Conservation (phyloP, 2,888 invertebrate genomes). For the Piscicola geometra region DNA sequence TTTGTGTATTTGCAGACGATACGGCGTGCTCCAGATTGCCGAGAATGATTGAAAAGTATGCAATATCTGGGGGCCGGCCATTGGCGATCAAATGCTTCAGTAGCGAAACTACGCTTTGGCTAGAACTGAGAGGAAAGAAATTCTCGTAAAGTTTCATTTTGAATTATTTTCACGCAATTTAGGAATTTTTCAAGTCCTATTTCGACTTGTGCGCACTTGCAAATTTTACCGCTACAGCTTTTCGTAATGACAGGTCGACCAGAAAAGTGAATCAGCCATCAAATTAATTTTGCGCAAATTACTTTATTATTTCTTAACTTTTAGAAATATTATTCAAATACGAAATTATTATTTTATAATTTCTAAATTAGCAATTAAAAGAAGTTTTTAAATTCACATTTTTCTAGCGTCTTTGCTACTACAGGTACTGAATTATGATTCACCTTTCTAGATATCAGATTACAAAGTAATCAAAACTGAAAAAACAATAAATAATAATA, state of each 20-base stretch:
- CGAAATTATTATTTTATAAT: too few species aligned
- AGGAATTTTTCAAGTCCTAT: background rate
- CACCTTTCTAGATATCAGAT: too few species aligned
- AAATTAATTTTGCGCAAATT: too few species aligned
- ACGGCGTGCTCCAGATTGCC: slow-evolving; percentile 1
- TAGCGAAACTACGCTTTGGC: background rate
- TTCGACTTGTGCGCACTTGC: background rate
- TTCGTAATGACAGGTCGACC: background rate
- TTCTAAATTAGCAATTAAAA: too few species aligned
- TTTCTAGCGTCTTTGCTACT: too few species aligned
- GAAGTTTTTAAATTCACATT: too few species aligned
- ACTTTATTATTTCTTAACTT: too few species aligned
- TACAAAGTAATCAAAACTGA: too few species aligned
- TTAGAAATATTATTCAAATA: too few species aligned
- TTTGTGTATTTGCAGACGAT: background rate
- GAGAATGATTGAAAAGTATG: slow-evolving; percentile 4
- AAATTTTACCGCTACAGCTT: background rate
- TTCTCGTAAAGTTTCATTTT: background rate
- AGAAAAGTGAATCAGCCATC: slow-evolving; percentile 5
- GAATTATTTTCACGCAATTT: background rate
- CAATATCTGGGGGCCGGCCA: background rate
- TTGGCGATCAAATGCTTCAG: background rate
- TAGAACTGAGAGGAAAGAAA: background rate
- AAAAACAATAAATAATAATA: too few species aligned
- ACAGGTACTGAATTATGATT: too few species aligned